Percentiles rank a stretch among this genome's conserved stretches.
phyloP scores from a whole-genome alignment of 23 tunicate species.

The Halocynthia aurantium region DNA sequence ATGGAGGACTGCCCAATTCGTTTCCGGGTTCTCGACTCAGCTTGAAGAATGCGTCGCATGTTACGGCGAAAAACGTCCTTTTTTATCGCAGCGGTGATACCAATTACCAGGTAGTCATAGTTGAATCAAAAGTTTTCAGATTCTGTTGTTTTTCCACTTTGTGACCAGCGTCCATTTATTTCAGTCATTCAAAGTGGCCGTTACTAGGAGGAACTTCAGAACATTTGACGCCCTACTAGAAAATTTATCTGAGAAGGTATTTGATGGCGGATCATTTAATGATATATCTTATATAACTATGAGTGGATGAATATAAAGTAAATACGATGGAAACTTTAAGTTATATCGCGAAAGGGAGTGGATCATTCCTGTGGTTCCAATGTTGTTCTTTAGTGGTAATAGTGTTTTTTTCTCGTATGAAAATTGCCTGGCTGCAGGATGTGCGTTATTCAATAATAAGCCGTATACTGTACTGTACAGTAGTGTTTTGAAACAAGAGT shows the following conservation, averaged over 20 bases:
- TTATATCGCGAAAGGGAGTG: too few species aligned
- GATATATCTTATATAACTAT: too few species aligned
- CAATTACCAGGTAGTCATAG: constrained; percentile 54
- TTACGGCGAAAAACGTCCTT: constrained; percentile 70
- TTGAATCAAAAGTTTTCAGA: neutral
- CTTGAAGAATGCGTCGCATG: constrained; percentile 49
- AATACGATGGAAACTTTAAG: too few species aligned
- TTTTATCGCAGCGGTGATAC: constrained; percentile 88
- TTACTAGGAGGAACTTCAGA: constrained; percentile 74
- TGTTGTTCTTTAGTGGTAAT: too few species aligned
- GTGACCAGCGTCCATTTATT: neutral
- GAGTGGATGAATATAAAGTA: too few species aligned
- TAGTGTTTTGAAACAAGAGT: too few species aligned
- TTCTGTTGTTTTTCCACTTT: too few species aligned
- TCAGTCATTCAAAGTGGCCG: constrained; percentile 85
- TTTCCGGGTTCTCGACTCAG: constrained; percentile 61
- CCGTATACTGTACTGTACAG: too few species aligned
- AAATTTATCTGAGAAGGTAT: constrained; percentile 73
- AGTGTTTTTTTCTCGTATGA: too few species aligned
- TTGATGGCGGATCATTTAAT: neutral
- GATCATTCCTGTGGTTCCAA: too few species aligned
- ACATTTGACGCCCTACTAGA: constrained; percentile 85
- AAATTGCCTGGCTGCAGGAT: too few species aligned
- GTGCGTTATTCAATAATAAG: too few species aligned
- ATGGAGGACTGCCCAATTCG: constrained; percentile 36